Evolutionary conservation across 2,797 vertebrate genomes (phyloP).

Genomic region (Dipus sagitta): DNA sequence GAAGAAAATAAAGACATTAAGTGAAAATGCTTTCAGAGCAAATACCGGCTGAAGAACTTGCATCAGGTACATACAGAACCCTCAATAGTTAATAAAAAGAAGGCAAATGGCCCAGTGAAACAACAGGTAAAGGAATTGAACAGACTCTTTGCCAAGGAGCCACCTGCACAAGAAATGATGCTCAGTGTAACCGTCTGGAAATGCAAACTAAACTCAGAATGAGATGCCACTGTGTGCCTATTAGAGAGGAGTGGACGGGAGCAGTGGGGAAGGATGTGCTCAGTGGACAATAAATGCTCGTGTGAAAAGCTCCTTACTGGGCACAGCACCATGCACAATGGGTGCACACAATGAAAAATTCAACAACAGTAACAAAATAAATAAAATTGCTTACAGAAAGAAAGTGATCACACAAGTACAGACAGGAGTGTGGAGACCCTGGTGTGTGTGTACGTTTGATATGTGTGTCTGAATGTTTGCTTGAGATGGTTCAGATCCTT

Average conservation of each 20-base stretch:
- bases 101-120: neutral
- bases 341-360: neutral
- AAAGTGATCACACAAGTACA: neutral
- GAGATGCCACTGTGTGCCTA: neutral
- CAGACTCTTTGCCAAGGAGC: neutral
- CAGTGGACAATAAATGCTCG: neutral
- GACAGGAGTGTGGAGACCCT: neutral
- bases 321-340: neutral
- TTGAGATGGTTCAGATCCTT: neutral
- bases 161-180: neutral
- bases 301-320: neutral
- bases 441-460: neutral
- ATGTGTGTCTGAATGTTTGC: too few species aligned
- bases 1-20: neutral
- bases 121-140: too few species aligned
- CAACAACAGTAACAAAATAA: neutral
- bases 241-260: neutral
- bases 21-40: neutral
- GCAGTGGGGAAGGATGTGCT: too few species aligned
- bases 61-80: neutral
- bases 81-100: neutral
- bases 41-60: neutral
- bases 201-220: neutral
- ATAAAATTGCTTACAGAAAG: neutral
- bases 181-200: neutral